A percentile compares a stretch with the other conserved stretches of the same genome.
Evolutionary conservation across 2,888 invertebrate genomes (phyloP).

Genomic region (Sisyra nigra): DNA sequence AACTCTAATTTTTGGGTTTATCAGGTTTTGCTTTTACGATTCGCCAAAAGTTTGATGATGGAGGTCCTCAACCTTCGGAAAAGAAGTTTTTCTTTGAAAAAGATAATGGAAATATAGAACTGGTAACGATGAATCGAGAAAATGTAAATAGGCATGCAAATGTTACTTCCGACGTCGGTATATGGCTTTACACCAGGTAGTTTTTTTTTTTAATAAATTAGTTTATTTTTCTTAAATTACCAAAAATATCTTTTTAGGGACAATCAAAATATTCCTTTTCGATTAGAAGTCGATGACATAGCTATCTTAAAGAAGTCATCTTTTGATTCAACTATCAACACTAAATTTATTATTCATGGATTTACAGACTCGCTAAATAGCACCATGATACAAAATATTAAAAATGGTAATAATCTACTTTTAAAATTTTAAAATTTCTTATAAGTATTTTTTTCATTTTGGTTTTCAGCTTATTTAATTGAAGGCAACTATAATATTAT

Average conservation of each 20-base stretch:
- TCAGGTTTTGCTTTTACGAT: no score
- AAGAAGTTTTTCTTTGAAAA: no score
- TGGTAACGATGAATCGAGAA: no score
- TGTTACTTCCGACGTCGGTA: no score
- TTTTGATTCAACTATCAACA: slow-evolving; percentile 14
- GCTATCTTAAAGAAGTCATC: slow-evolving; percentile 14
- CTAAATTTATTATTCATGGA: slow-evolving; percentile 21
- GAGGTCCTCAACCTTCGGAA: no score
- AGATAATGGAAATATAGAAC: no score
- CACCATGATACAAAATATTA: neutral
- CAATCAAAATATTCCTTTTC: slow-evolving; percentile 14
- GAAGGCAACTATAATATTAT: slow-evolving; percentile 24
- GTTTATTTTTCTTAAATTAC: neutral
- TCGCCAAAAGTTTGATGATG: no score
- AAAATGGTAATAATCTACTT: slow-evolving; percentile 3
- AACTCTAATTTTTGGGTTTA: no score
- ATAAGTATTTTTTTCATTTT: neutral
- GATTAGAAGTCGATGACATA: slow-evolving; percentile 13
- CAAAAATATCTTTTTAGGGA: slow-evolving; percentile 3
- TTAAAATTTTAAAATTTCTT: neutral
- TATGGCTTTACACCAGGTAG: no score
- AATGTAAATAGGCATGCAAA: no score
- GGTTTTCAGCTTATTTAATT: slow-evolving; percentile 20
- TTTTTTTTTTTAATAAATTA: neutral
- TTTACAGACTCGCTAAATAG: slow-evolving; percentile 18